phyloP scores from a whole-genome alignment of 2,113 vertebrate genomes.

The Puffinus mauretanicus region DNA sequence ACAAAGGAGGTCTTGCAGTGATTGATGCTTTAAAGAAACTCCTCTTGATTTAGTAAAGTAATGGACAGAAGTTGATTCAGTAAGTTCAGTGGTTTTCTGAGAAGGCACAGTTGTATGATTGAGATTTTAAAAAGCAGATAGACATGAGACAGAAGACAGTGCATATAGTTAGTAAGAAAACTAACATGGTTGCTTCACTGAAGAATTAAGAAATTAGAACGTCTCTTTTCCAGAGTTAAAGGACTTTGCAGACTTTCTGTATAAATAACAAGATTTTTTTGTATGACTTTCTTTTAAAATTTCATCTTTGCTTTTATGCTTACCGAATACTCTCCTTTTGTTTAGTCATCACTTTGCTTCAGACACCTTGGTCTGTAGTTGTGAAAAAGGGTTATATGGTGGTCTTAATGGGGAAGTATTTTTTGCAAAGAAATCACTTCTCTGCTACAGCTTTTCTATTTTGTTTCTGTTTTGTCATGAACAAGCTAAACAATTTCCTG shows the following conservation, averaged over 20 bases:
- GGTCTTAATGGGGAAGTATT: constrained; percentile 41
- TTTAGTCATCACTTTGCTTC: constrained; percentile 36
- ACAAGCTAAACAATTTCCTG: constrained; percentile 30
- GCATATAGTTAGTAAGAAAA: neutral
- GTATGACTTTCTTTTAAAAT: neutral
- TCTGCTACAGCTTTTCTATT: constrained; percentile 18
- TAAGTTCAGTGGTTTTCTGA: neutral
- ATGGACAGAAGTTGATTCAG: neutral
- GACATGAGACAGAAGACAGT: neutral
- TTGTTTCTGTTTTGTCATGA: constrained; percentile 48
- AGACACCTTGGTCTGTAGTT: neutral
- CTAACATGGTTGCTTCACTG: neutral
- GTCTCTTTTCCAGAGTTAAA: neutral
- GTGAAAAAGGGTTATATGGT: neutral
- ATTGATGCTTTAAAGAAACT: neutral
- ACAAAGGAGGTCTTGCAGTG: neutral
- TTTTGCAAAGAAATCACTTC: constrained; percentile 51
- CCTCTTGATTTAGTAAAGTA: neutral
- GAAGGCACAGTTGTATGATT: neutral
- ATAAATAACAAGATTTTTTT: neutral
- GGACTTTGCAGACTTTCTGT: neutral
- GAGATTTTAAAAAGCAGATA: neutral
- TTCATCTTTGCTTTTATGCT: constrained; percentile 28
- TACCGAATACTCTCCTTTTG: neutral
- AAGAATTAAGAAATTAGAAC: neutral